Evolutionary conservation across 1,140 invertebrate species (phyloP), one percentile per base, ranked within the genome.

Genomic region (Forficula auricularia): DNA sequence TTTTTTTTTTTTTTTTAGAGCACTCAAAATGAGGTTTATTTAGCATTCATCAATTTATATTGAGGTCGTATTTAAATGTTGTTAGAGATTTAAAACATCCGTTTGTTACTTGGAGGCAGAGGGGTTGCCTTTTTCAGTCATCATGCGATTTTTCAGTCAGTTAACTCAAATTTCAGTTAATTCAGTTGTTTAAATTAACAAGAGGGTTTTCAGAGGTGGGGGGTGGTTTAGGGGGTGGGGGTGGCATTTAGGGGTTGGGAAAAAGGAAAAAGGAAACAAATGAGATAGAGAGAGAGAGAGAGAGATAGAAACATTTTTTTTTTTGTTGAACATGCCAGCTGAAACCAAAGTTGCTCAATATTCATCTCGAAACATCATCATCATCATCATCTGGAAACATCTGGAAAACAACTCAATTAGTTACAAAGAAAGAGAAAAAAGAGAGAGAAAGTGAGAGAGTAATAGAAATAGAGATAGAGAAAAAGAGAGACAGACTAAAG

Each of bases 101-200:
- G 38, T 50, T 55, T 57, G 59, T 61, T 61, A 62, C 61, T 61
- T 62, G 60, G 60, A 61, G 56, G 57, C 59, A 61, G 58, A 60
- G 57, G 57, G 59, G 56, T 54, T 27, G 22, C 22, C 22, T 27
- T 27, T n/a, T n/a, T n/a, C 4, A 27, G 22, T 27, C 4, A 48
- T 50, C 40, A 51, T 16, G 34, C 42, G 40, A 45, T 32, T 44
- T 35, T 44, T 48, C 15, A 40, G 33, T 48, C 38, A 3, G 13
- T 47, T 45, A 15, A 30, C 38, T 35, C 41, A 35, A 32, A 33
- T 42, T 38, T n/a, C 16, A 13, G 12, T 27, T 41, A 41, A n/a
- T 15, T 42, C n/a, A 38, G 33, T 48, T 42, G 36, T 38, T 40
- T 15, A 27, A 27, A 6, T 27, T 27, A 27, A 27, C 4, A 30